Conservation (phyloP, 2,797 vertebrate genomes). For the Acrossocheilus wenchowensis region DNA sequence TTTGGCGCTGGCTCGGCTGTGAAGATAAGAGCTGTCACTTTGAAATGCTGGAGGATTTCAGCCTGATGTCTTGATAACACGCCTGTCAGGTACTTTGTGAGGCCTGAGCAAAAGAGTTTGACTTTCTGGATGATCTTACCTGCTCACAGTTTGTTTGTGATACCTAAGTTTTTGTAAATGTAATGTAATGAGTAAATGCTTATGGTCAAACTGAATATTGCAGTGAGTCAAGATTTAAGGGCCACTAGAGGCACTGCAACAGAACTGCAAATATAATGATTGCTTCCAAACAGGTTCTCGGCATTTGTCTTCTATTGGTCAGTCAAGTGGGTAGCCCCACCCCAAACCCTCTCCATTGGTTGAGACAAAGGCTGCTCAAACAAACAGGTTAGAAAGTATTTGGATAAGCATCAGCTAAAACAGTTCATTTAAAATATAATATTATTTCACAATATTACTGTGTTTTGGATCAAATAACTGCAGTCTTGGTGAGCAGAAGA, state of each 20-base stretch:
- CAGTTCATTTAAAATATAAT: not conserved
- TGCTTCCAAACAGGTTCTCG: not conserved
- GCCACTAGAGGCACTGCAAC: too few relatives aligned
- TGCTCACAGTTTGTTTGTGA: not conserved
- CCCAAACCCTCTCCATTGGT: not conserved
- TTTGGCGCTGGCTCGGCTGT: constrained; percentile 37
- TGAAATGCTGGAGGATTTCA: constrained; percentile 40
- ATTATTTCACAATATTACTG: not conserved
- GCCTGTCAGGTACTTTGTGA: constrained; percentile 29
- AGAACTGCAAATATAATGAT: not conserved
- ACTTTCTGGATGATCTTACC: not conserved
- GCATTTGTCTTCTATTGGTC: not conserved
- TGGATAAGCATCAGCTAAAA: not conserved
- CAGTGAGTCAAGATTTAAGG: not conserved
- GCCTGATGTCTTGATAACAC: constrained; percentile 53
- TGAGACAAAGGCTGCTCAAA: not conserved
- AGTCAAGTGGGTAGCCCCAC: not conserved
- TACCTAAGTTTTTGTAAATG: not conserved
- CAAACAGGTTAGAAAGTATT: not conserved
- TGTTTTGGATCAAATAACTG: not conserved
- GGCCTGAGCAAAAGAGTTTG: not conserved
- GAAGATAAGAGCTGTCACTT: constrained; percentile 49
- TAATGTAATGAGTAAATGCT: not conserved
- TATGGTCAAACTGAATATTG: not conserved
- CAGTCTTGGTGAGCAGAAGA: not conserved